A percentile compares a stretch with the other conserved stretches of the same genome.
Evolutionary conservation across 2,113 vertebrate genomes (phyloP).

Genomic region (Hippoglossus stenolepis): DNA sequence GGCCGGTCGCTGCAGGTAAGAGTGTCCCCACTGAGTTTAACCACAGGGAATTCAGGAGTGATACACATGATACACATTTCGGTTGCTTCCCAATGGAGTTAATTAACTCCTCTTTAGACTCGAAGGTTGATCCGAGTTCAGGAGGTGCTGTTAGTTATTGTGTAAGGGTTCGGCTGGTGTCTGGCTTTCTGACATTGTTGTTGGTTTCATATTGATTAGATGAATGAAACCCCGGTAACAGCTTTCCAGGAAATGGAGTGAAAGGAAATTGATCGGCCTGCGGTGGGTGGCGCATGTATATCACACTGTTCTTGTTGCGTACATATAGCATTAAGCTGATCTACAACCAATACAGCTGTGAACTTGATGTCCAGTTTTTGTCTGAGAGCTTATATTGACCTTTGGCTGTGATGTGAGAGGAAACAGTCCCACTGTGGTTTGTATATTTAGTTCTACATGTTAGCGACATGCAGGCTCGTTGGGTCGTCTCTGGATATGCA

Average conservation of each 20-base stretch:
- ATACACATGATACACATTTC: constrained; percentile 15
- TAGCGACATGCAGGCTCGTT: not conserved
- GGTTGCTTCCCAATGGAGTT: constrained; percentile 2
- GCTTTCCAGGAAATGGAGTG: constrained; percentile 48
- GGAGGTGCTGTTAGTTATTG: constrained; percentile 10
- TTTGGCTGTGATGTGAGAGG: not conserved
- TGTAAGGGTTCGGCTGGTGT: not conserved
- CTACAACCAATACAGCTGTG: not conserved
- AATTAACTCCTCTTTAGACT: not conserved
- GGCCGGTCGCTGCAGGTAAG: not conserved
- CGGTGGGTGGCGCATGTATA: constrained; percentile 22
- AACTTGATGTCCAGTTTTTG: not conserved
- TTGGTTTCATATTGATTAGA: constrained; percentile 49
- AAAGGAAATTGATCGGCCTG: constrained; percentile 43
- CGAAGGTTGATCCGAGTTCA: not conserved
- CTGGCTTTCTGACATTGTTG: not conserved
- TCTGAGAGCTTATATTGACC: not conserved
- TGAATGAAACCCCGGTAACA: constrained; percentile 40
- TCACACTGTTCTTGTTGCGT: constrained; percentile 16
- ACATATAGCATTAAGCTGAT: constrained; percentile 15
- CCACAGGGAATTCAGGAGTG: constrained; percentile 33
- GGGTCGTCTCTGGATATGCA: no score
- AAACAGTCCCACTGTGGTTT: not conserved
- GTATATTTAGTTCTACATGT: constrained; percentile 1
- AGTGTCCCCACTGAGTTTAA: constrained; percentile 17